Conservation (phyloP, 2,888 invertebrate species). For the Stenchaetothrips biformis region DNA sequence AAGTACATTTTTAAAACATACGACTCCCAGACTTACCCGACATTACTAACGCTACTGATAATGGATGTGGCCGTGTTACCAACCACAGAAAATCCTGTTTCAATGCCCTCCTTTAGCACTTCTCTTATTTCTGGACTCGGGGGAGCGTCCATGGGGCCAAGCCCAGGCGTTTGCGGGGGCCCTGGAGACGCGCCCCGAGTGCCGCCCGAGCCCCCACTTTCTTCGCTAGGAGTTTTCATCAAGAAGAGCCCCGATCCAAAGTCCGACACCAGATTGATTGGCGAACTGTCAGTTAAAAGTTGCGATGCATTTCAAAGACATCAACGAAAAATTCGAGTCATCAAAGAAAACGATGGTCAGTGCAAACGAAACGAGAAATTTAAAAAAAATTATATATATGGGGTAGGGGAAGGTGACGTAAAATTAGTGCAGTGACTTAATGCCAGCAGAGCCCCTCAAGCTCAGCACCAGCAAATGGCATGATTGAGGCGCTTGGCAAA, state of each 20-base stretch:
- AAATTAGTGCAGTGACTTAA: not conserved
- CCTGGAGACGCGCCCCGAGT: slow-evolving; percentile 39
- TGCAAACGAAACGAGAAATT: not conserved
- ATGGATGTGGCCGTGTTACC: slow-evolving; percentile 39
- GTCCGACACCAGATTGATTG: slow-evolving; percentile 89
- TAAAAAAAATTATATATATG: not conserved
- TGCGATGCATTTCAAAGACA: slow-evolving; percentile 49
- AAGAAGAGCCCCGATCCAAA: slow-evolving; percentile 90
- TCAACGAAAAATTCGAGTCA: slow-evolving; percentile 41
- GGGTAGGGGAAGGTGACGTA: not conserved
- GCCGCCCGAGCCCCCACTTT: slow-evolving; percentile 64
- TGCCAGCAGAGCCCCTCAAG: not conserved
- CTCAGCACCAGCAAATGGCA: not conserved
- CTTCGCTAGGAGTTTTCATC: slow-evolving; percentile 88
- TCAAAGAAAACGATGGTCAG: not conserved
- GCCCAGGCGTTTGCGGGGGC: slow-evolving; percentile 1
- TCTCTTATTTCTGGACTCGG: slow-evolving; percentile 31
- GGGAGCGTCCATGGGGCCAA: slow-evolving; percentile 23
- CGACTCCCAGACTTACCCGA: slow-evolving; percentile 40
- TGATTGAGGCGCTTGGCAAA: not conserved
- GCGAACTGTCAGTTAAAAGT: slow-evolving; percentile 59
- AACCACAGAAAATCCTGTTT: slow-evolving; percentile 23
- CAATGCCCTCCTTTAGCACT: slow-evolving; percentile 28
- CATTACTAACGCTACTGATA: slow-evolving; percentile 41
- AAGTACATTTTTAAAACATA: slow-evolving; percentile 18